Evolutionary conservation across 2,888 invertebrate genomes (phyloP), one percentile per base, ranked within the genome.

Genomic region (Esperia sulphurella): DNA sequence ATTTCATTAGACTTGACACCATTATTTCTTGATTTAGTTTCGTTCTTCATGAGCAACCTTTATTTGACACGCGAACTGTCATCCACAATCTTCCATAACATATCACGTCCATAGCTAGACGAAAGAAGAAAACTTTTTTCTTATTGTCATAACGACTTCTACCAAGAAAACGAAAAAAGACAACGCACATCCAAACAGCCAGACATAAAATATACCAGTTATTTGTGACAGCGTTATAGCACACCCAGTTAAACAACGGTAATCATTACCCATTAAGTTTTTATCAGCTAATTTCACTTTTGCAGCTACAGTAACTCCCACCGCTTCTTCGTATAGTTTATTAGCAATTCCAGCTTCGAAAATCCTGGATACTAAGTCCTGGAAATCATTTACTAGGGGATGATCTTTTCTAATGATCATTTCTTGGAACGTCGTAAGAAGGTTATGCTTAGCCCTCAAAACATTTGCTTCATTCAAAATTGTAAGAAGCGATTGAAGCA

Each of bases 341-440:
- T 67, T 46, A 13, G 74, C 71, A 21, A 88, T 79, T 8, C 86
- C 87, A n/a, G 75, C 70, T 55, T 87, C 85, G 49, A 75, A 76
- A 0, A 88, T 55, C n/a, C 72, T 63, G 14, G 46, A 35, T 5
- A 78, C 46, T 0, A 71, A 55, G 3, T 60, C 61, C n/a, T 68
- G 61, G 40, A 84, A 68, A 7, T 55, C 65, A 0, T 13, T 44
- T 0, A 65, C 62, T 0, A 84, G 49, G 1, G 59, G 48, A 50
- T 68, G 69, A 10, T 69, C 53, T 40, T 75, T 83, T 1, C 71
- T 57, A 0, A 85, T 59, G 13, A 81, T 29, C 73, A 88, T 85
- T 54, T 85, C 83, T 35, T 81, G 79, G 46, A 73, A 85, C 0
- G 80, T 59, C 0, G 68, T 68, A 0, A 87, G 9, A 9, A 84